These are phyloP conservation scores for Pseudococcus jackbeardsleyi DNA, from an alignment of 2,888 invertebrate genomes.

Conservation along the genomic window DNA sequence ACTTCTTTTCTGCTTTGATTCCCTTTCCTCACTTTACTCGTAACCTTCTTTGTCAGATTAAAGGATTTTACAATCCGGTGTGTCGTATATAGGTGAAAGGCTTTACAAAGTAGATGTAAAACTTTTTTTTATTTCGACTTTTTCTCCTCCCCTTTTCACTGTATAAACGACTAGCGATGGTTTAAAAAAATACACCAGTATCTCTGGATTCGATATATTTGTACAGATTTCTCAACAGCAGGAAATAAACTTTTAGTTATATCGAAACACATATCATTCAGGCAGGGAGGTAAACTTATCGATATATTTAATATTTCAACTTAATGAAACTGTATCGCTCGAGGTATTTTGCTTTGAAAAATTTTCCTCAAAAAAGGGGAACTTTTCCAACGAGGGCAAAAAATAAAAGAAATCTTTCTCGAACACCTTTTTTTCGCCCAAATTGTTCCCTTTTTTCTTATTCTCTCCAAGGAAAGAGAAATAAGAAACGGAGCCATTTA, in stretches of 20 bases:
- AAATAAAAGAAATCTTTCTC: background rate
- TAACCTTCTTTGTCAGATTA: constrained; percentile 58
- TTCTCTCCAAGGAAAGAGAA: background rate
- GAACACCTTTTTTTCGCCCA: background rate
- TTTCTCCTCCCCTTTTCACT: background rate
- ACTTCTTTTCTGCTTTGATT: constrained; percentile 28
- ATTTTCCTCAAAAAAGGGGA: background rate
- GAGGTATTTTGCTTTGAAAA: background rate
- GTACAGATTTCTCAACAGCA: background rate
- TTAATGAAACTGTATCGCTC: background rate
- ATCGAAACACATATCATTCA: background rate
- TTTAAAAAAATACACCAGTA: constrained; percentile 32
- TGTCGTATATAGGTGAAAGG: constrained; percentile 58
- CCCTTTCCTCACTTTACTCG: constrained; percentile 35
- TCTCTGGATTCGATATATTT: background rate
- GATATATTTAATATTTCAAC: constrained; percentile 30
- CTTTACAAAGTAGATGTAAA: constrained; percentile 46
- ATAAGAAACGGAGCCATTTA: background rate
- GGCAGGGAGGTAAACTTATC: background rate
- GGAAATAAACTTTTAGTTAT: background rate
- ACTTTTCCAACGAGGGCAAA: background rate
- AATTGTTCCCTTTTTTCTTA: background rate
- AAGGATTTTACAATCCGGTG: constrained; percentile 50
- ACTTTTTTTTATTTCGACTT: constrained; percentile 36
- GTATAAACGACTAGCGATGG: constrained; percentile 17